Base-by-base conservation (phyloP, 2,888 invertebrate species). In the Hesperia comma region DNA sequence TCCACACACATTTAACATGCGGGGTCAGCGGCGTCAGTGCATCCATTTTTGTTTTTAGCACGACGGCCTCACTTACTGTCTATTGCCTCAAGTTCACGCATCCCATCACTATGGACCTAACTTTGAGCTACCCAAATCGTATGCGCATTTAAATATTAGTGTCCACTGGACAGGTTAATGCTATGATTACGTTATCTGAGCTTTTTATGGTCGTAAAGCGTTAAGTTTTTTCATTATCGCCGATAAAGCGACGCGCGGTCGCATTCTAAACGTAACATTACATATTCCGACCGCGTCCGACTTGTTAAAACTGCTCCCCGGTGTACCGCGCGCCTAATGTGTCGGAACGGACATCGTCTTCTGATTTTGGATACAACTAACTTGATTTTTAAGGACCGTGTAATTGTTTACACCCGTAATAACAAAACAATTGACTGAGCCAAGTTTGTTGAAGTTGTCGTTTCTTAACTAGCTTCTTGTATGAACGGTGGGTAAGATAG, bases 221-320 rank as follows among this genome's bases (percentile, higher is more conserved):
- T 80, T 82, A 78, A 81, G 84, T 84, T 85, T 85, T 84, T 85
- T 83, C 83, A 84, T 85, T 85, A 83, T 75, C 79, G 76, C 77
- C 70, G 74, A 78, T 80, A 79, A 84, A 79, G 81, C 78, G 79
- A 75, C 81, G 79, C 79, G 80, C 78, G 79, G 76, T 75, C 79
- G 79, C 77, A 81, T 81, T 84, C 77, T 81, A 76, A 80, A 77
- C 74, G 63, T 72, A 58, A 68, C 77, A 86, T 90, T 85, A 87
- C 69, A 78, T 86, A 90, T 90, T 85, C 90, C 72, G 71, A 76
- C 70, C 80, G 80, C 83, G 85, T 84, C 73, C 72, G 73, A 77
- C 86, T 86, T 83, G 86, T 89, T 86, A 86, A 78, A 81, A 84
- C 85, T 80, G 81, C 82, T 84, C 84, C 80, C 81, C 76, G 79